These are phyloP conservation scores for Morbakka virulenta DNA, from an alignment of 30 jellyfish, hydroid and myxozoan genomes.

Conservation along the genomic window DNA sequence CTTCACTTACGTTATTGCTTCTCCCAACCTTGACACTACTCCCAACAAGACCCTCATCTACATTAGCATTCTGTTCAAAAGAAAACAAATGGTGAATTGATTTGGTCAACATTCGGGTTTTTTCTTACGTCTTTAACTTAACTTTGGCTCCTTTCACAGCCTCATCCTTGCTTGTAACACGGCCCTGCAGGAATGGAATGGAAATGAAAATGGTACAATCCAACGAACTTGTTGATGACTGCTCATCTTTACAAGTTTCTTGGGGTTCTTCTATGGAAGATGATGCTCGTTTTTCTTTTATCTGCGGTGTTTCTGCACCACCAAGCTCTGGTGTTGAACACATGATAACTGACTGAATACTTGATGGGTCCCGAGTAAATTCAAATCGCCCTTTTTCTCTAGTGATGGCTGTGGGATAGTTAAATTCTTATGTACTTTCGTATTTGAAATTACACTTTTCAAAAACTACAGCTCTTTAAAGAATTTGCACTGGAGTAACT, in stretches of 20 bases:
- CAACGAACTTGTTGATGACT: slow-evolving; percentile 37
- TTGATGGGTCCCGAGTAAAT: neutral
- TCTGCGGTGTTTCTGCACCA: slow-evolving; percentile 5
- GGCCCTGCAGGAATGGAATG: no score
- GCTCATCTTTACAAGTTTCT: slow-evolving; percentile 12
- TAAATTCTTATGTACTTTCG: slow-evolving; percentile 13
- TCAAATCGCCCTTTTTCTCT: neutral
- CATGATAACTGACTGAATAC: neutral
- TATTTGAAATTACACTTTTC: slow-evolving; percentile 9
- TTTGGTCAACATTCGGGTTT: no score
- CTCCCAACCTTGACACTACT: no score
- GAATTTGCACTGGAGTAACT: slow-evolving; percentile 34
- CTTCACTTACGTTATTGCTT: no score
- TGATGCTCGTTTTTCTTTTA: slow-evolving; percentile 15
- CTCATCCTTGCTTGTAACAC: no score
- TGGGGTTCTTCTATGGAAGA: slow-evolving; percentile 12
- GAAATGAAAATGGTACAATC: slow-evolving; percentile 32
- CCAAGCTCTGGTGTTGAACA: slow-evolving; percentile 42
- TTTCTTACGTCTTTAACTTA: no score
- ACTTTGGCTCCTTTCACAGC: no score
- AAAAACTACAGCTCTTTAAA: slow-evolving; percentile 33
- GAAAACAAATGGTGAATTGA: no score
- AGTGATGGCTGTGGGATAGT: slow-evolving; percentile 31
- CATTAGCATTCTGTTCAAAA: no score
- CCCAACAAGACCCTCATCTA: no score